phyloP scores from a whole-genome alignment of 2,888 invertebrate genomes.

The Empis livida region DNA sequence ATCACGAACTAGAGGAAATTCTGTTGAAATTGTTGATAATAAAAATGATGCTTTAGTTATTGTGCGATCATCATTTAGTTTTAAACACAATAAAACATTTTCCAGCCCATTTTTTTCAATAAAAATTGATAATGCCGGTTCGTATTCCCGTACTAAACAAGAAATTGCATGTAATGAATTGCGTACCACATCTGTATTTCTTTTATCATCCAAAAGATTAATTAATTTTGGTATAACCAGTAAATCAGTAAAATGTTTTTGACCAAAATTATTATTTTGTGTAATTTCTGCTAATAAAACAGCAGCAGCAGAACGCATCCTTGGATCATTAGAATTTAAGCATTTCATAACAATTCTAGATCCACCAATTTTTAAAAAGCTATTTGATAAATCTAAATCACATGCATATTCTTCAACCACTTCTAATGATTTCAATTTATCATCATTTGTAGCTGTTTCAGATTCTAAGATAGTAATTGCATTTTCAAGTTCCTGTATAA shows the following conservation, averaged over 20 bases:
- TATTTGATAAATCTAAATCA: slow-evolving; percentile 68
- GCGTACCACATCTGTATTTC: slow-evolving; percentile 39
- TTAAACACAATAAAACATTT: slow-evolving; percentile 46
- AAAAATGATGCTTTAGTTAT: slow-evolving; percentile 63
- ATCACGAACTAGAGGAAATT: slow-evolving; percentile 40
- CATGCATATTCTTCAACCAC: slow-evolving; percentile 55
- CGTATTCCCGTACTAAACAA: slow-evolving; percentile 54
- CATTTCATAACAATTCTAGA: slow-evolving; percentile 57
- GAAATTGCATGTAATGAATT: slow-evolving; percentile 71
- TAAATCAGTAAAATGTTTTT: slow-evolving; percentile 52
- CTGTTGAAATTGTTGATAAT: slow-evolving; percentile 44
- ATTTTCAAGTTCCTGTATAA: slow-evolving; percentile 50
- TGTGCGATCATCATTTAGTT: slow-evolving; percentile 38
- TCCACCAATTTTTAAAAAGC: slow-evolving; percentile 76
- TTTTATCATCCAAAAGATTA: slow-evolving; percentile 40
- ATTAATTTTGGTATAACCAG: slow-evolving; percentile 52
- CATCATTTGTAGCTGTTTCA: slow-evolving; percentile 37
- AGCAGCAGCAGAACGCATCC: slow-evolving; percentile 50
- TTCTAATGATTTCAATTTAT: slow-evolving; percentile 52
- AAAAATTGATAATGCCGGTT: slow-evolving; percentile 47
- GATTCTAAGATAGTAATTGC: slow-evolving; percentile 47
- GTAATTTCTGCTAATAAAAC: slow-evolving; percentile 62
- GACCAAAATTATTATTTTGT: slow-evolving; percentile 79
- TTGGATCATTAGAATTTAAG: slow-evolving; percentile 45
- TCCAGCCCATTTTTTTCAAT: slow-evolving; percentile 51